Conservation (phyloP, 2,888 invertebrate genomes). For the Stomorhina lunata region DNA sequence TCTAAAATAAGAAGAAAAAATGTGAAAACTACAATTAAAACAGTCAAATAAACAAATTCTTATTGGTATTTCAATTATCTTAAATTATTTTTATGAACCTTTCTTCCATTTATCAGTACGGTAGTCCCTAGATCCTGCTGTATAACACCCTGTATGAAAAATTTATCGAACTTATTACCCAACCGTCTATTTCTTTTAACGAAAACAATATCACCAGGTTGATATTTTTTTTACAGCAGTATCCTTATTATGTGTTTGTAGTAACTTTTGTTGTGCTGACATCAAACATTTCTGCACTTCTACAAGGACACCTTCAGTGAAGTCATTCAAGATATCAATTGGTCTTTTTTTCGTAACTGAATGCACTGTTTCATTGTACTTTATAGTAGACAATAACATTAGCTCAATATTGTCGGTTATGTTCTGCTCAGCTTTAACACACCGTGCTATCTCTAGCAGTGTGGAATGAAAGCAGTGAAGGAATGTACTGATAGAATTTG, state of each 20-base stretch:
- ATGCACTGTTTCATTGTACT: slow-evolving; percentile 53
- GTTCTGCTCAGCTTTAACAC: slow-evolving; percentile 42
- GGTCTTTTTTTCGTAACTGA: slow-evolving; percentile 36
- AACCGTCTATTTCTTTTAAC: slow-evolving; percentile 18
- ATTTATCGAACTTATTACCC: slow-evolving; percentile 14
- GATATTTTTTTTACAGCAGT: not conserved
- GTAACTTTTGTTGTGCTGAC: not conserved
- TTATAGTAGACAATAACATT: slow-evolving; percentile 37
- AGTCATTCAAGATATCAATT: not conserved
- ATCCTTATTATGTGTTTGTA: slow-evolving; percentile 10
- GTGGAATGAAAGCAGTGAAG: slow-evolving; percentile 51
- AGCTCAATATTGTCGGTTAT: slow-evolving; percentile 37
- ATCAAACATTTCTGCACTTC: not conserved
- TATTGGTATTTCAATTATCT: not conserved
- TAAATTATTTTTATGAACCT: slow-evolving; percentile 21
- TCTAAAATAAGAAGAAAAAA: slow-evolving; percentile 29
- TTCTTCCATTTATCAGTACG: slow-evolving; percentile 12
- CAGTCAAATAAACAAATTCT: not conserved
- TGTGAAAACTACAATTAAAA: not conserved
- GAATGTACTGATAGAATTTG: slow-evolving; percentile 6
- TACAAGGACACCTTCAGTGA: not conserved
- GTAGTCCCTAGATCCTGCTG: slow-evolving; percentile 5
- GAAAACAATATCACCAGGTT: slow-evolving; percentile 35
- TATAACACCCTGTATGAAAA: slow-evolving; percentile 1
- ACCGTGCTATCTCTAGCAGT: slow-evolving; percentile 52